Conservation (phyloP, 2,888 invertebrate species). For the Teleogryllus oceanicus region DNA sequence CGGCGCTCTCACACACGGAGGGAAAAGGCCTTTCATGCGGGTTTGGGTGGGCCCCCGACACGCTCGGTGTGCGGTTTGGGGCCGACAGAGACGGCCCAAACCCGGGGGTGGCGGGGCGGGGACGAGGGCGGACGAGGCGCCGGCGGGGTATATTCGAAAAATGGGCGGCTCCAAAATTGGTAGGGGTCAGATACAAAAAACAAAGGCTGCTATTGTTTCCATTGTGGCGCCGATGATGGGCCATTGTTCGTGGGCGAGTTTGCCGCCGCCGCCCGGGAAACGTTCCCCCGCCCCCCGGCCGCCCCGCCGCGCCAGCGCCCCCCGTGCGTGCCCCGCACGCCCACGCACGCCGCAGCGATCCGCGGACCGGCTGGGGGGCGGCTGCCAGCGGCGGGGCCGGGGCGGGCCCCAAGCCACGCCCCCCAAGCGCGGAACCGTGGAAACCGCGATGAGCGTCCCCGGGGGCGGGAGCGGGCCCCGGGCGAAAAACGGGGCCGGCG, state of each 20-base stretch:
- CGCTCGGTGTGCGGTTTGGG: conserved; percentile 18
- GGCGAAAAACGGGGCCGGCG: too few species aligned
- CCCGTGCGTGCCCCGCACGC: conserved; percentile 19
- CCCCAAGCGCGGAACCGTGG: too few species aligned
- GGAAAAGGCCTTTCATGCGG: conserved; percentile 31
- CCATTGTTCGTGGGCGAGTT: conserved; percentile 27
- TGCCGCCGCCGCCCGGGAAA: not conserved
- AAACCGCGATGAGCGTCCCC: too few species aligned
- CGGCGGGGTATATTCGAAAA: conserved; percentile 34
- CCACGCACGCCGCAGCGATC: not conserved
- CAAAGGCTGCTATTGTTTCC: conserved; percentile 34
- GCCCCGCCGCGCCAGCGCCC: conserved; percentile 23
- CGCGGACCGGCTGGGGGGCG: too few species aligned
- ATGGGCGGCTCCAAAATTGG: conserved; percentile 35
- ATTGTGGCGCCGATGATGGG: conserved; percentile 35
- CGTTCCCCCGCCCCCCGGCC: conserved; percentile 4
- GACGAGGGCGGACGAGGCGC: not conserved
- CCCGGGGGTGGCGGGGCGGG: conserved; percentile 19
- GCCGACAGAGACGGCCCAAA: not conserved
- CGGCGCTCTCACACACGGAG: conserved; percentile 21
- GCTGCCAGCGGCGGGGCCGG: too few species aligned
- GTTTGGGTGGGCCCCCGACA: conserved; percentile 28
- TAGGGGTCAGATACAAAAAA: conserved; percentile 36
- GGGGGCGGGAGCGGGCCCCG: too few species aligned
- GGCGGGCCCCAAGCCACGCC: too few species aligned